Conservation (phyloP, 2,797 vertebrate genomes). For the Gephyroberyx darwinii region DNA sequence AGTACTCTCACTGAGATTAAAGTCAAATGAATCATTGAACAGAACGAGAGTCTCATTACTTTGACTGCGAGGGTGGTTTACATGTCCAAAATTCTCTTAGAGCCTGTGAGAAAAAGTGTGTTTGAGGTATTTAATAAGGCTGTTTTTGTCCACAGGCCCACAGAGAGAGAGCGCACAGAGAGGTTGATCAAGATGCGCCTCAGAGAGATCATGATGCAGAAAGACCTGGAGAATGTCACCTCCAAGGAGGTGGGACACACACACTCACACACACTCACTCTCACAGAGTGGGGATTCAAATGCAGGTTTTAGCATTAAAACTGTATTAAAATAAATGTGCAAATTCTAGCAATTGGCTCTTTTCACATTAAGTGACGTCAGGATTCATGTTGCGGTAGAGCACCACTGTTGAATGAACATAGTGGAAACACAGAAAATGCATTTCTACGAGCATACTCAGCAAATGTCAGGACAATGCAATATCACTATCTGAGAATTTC, state of each 20-base stretch:
- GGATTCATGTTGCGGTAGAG: no score
- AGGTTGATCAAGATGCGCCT: constrained; percentile 92
- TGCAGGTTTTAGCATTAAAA: neutral
- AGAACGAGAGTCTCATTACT: constrained; percentile 17
- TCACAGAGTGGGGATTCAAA: neutral
- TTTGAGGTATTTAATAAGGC: constrained; percentile 22
- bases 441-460: no score
- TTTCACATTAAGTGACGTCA: no score
- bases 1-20: constrained; percentile 54
- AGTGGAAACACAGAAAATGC: neutral
- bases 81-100: constrained; percentile 14
- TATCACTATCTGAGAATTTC: no score
- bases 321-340: neutral
- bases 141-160: constrained; percentile 84
- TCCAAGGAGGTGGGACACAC: constrained; percentile 90
- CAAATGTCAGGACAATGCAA: no score
- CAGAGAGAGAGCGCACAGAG: constrained; percentile 93
- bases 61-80: constrained; percentile 37
- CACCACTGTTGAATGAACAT: neutral
- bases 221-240: constrained; percentile 97
- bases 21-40: constrained; percentile 34
- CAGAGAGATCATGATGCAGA: constrained; percentile 99
- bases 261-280: neutral
- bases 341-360: no score
- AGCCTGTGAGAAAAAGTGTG: constrained; percentile 7